These are phyloP conservation scores for Sylvia borin DNA, from an alignment of 2,797 vertebrate genomes.

Conservation along the genomic window DNA sequence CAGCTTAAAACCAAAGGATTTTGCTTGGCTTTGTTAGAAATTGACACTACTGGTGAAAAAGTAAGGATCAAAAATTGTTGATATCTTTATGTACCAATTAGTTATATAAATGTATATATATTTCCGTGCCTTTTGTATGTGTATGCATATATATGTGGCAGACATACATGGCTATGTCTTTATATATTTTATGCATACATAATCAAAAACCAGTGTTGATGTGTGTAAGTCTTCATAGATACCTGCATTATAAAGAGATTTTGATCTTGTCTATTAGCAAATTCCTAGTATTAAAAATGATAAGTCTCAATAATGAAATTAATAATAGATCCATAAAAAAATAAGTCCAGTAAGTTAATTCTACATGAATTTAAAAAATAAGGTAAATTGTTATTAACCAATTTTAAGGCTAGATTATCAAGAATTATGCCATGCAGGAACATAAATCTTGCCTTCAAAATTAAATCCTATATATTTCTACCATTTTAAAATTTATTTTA, in stretches of 20 bases:
- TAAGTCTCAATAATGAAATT: background rate
- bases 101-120: too few species aligned
- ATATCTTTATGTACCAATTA: background rate
- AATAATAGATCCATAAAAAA: background rate
- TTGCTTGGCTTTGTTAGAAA: background rate
- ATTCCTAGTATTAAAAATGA: background rate
- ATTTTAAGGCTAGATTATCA: background rate
- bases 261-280: background rate
- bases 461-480: background rate
- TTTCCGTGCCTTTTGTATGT: background rate
- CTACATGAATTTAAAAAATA: background rate
- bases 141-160: background rate
- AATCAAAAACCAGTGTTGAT: background rate
- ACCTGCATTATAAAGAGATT: background rate
- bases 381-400: background rate
- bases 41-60: background rate
- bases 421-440: background rate
- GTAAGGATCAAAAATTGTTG: background rate
- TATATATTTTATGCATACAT: background rate
- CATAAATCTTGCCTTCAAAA: background rate
- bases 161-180: background rate
- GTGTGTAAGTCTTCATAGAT: background rate
- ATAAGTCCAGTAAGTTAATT: background rate
- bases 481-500: background rate
- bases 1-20: background rate